Conservation (phyloP, 2,797 vertebrate species). For the Hydrolagus colliei region DNA sequence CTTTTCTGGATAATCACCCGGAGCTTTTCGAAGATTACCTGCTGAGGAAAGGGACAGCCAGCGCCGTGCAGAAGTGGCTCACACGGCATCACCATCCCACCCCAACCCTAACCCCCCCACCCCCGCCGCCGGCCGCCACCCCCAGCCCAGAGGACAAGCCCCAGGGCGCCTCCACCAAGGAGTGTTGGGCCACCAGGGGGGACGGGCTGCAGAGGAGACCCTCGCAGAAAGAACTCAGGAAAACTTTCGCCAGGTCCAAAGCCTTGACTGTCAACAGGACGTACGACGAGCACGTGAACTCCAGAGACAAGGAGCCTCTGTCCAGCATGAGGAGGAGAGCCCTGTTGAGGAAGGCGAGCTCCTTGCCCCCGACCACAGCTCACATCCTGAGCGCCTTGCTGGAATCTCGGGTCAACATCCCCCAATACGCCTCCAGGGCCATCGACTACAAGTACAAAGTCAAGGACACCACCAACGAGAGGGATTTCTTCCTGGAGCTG, state of each 20-base stretch:
- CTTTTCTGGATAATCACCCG: conserved; percentile 88
- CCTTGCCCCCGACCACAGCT: conserved; percentile 86
- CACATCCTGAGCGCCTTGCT: conserved; percentile 92
- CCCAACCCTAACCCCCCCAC: conserved; percentile 33
- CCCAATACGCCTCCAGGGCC: conserved; percentile 88
- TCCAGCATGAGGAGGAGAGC: conserved; percentile 86
- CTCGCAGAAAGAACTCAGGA: conserved; percentile 89
- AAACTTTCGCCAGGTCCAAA: conserved; percentile 93
- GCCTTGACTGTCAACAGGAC: conserved; percentile 90
- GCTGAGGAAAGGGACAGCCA: conserved; percentile 75
- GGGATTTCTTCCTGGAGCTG: conserved; percentile 94
- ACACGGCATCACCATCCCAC: conserved; percentile 62
- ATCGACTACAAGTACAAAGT: conserved; percentile 94
- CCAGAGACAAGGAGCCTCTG: conserved; percentile 82
- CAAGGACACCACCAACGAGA: conserved; percentile 84
- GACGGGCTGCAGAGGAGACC: conserved; percentile 73
- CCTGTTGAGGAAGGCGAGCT: conserved; percentile 89
- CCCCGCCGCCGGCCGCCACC: too few species aligned
- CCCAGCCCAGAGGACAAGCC: conserved; percentile 34
- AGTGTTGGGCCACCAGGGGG: conserved; percentile 61
- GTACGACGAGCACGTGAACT: conserved; percentile 90
- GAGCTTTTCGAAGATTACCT: conserved; percentile 83
- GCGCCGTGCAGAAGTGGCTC: conserved; percentile 88
- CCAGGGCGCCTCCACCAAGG: conserved; percentile 40
- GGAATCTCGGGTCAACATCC: conserved; percentile 91